Evolutionary conservation across 2,113 vertebrate species (phyloP), one percentile per base, ranked within the genome.

Genomic region (Columbina picui): DNA sequence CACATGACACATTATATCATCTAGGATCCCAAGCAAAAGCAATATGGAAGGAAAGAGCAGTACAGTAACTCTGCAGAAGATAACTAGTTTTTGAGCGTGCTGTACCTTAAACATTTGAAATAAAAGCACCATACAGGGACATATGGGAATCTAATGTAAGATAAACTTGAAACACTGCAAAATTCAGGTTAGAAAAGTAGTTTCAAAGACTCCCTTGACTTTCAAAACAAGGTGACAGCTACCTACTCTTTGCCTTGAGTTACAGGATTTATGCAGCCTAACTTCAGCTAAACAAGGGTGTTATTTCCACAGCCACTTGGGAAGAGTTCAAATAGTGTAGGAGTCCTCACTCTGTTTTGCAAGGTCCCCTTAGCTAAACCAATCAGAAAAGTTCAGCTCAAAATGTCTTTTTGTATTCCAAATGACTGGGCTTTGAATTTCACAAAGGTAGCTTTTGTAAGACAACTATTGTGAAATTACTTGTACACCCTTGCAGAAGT

Each of bases 51-150:
- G 5, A 53, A 84, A 67, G 26, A 79, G 13, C 13, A 61, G 18
- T 39, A 16, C 14, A 71, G 8, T 61, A 88, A 75, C 39, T 49
- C 45, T 43, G 13, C 8, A 61, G 63, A 80, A 84, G 50, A 65
- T 17, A 1, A 49, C 10, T 41, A 4, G 3, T 4, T 47, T 67
- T 73, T 3, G 4, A 71, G 12, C 9, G 41, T 29, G 5, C 7
- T 39, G 3, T 55, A 55, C 25, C 12, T 38, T 4, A 67, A 41
- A 4, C 9, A 20, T 76, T 70, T 39, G 10, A 70, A 77, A 82
- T 22, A 73, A 82, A 56, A 47, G 2, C 10, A 45, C 30, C 45
- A 19, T 43, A 65, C 3, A 43, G 3, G 2, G 29, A 71, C 6
- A 65, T 25, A 36, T 9, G 8, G 20, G 67, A 93, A 81, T 5